Evolutionary conservation across 2,113 vertebrate species (phyloP).

Genomic region (Aptenodytes forsteri): DNA sequence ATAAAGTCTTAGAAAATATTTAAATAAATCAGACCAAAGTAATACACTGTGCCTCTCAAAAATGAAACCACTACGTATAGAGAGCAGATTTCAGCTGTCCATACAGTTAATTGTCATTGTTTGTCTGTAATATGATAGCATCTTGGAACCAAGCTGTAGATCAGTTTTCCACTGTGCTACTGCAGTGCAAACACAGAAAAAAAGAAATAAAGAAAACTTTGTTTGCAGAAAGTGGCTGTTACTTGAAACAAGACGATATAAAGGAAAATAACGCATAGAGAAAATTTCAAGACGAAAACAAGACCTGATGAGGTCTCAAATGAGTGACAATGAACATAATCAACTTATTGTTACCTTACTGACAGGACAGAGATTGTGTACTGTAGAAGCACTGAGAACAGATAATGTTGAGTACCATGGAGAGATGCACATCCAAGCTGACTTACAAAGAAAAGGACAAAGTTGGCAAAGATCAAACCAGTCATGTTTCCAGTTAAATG

Average conservation of each 20-base stretch:
- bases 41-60: not conserved
- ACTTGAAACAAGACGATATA: not conserved
- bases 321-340: not conserved
- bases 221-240: not conserved
- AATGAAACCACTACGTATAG: accelerated
- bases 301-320: not conserved
- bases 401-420: not conserved
- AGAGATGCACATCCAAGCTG: not conserved
- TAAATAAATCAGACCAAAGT: not conserved
- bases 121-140: not conserved
- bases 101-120: not conserved
- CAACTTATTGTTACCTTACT: not conserved
- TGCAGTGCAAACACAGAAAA: not conserved
- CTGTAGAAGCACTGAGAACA: not conserved
- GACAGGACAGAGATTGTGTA: not conserved
- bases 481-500: constrained; percentile 46
- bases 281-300: not conserved
- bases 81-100: not conserved
- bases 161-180: not conserved
- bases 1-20: not conserved
- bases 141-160: not conserved
- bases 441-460: constrained; percentile 39
- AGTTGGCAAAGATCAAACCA: constrained; percentile 49
- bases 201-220: not conserved
- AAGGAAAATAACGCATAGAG: not conserved